phyloP scores from a whole-genome alignment of 2,888 invertebrate genomes.

The Mythimna pallens region DNA sequence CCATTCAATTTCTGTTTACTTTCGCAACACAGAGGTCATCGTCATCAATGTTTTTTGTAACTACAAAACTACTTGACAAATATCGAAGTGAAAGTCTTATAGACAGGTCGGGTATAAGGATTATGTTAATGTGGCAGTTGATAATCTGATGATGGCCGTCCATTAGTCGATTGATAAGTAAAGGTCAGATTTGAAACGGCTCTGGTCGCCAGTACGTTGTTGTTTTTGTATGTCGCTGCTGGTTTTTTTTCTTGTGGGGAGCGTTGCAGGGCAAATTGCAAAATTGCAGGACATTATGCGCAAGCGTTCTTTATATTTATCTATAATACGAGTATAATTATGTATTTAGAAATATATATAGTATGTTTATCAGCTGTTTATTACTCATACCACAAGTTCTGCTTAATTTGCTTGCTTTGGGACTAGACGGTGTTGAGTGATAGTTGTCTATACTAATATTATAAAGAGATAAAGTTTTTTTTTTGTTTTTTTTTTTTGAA shows the following conservation, averaged over 20 bases:
- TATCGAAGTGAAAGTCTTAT: conserved; percentile 66
- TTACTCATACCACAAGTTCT: too few species aligned
- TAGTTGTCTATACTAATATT: too few species aligned
- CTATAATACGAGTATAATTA: too few species aligned
- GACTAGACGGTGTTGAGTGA: too few species aligned
- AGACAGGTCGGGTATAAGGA: conserved; percentile 66
- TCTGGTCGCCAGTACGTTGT: conserved; percentile 35
- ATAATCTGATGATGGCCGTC: conserved; percentile 70
- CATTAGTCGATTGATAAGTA: conserved; percentile 80
- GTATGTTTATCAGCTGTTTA: too few species aligned
- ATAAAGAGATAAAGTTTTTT: too few species aligned
- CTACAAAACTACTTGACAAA: conserved; percentile 59
- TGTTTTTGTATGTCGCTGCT: conserved; percentile 28
- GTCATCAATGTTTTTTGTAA: conserved; percentile 41
- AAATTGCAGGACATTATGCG: not conserved
- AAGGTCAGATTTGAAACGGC: conserved; percentile 75
- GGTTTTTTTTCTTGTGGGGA: conserved; percentile 24
- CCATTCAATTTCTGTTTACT: conserved; percentile 40
- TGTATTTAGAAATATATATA: not conserved
- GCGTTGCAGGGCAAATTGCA: not conserved
- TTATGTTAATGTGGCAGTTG: conserved; percentile 71
- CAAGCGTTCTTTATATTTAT: not conserved
- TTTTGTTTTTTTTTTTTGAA: too few species aligned
- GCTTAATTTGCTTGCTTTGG: too few species aligned
- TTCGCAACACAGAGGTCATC: conserved; percentile 59